A percentile compares a stretch with the other conserved stretches of the same genome.
Conservation (phyloP, 2,888 invertebrate genomes). For the Lissocephala sabroskyi region DNA sequence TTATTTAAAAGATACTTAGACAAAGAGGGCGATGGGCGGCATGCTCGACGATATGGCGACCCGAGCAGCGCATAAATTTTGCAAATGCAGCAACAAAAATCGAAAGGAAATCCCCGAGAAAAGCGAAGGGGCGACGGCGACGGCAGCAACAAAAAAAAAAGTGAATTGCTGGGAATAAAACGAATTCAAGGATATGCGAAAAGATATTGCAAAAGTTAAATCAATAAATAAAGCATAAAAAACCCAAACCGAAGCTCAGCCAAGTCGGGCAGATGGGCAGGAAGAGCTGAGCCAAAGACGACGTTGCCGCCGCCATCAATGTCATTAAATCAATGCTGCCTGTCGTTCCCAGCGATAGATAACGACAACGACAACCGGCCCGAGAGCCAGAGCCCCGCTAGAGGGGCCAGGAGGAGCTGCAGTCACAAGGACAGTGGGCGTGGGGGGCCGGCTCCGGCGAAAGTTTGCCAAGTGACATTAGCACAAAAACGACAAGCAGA, state of each 20-base stretch:
- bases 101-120: conserved; percentile 27
- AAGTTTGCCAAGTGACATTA: conserved; percentile 63
- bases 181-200: conserved; percentile 8
- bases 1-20: conserved; percentile 61
- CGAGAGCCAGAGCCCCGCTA: too few species aligned
- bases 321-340: conserved; percentile 70
- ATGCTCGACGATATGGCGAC: not conserved
- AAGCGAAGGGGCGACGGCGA: too few species aligned
- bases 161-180: not conserved
- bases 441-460: conserved; percentile 25
- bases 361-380: conserved; percentile 44
- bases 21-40: conserved; percentile 18
- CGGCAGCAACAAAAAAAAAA: conserved; percentile 6
- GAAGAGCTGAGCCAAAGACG: conserved; percentile 27
- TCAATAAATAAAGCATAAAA: conserved; percentile 64
- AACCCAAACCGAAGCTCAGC: not conserved
- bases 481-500: conserved; percentile 40
- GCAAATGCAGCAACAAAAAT: conserved; percentile 43
- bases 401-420: conserved; percentile 9
- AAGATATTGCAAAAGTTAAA: conserved; percentile 64
- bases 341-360: conserved; percentile 53
- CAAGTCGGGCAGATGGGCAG: not conserved
- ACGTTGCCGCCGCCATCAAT: conserved; percentile 52
- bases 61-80: conserved; percentile 59
- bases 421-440: conserved; percentile 8